A percentile compares a stretch with the other conserved stretches of the same genome.
These are phyloP conservation scores for Pseudorhiza aurosa DNA, from an alignment of 30 jellyfish, hydroid and myxozoan species.

Conservation along the genomic window DNA sequence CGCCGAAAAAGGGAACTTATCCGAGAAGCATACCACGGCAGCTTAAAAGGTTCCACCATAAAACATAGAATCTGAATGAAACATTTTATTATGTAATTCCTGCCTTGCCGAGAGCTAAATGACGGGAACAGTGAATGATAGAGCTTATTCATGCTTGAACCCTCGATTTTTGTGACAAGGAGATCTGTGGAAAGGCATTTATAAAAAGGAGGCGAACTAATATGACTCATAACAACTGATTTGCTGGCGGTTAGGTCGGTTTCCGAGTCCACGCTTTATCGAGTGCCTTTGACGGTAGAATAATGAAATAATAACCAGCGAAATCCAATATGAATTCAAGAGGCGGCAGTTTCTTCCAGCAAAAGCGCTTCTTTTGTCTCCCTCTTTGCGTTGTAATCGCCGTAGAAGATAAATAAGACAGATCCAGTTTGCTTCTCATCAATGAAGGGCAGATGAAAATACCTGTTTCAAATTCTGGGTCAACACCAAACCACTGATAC, in stretches of 20 bases:
- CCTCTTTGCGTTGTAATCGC: conserved; percentile 21
- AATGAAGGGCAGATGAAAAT: conserved; percentile 30
- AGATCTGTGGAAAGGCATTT: background rate
- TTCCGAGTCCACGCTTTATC: conserved; percentile 33
- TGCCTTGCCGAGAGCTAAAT: no score
- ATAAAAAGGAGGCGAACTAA: background rate
- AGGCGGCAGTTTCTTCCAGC: conserved; percentile 45
- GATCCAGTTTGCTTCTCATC: conserved; percentile 57
- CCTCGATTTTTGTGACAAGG: no score
- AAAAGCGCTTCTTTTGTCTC: conserved; percentile 43
- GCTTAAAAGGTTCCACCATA: background rate
- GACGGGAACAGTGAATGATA: no score
- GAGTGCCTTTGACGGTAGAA: conserved; percentile 22
- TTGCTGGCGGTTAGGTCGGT: background rate
- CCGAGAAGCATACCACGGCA: conserved; percentile 16
- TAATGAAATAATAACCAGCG: conserved; percentile 39
- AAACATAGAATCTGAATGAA: conserved; percentile 19
- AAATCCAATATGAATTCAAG: conserved; percentile 45
- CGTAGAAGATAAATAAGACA: conserved; percentile 35
- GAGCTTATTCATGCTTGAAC: no score
- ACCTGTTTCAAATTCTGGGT: conserved; percentile 23
- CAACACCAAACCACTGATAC: background rate
- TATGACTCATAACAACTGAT: background rate
- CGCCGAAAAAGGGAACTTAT: conserved; percentile 7
- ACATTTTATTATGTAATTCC: no score